Percentiles rank a stretch among this genome's conserved stretches.
phyloP scores from a whole-genome alignment of 2,888 invertebrate species.

The Polymixis lichenea region DNA sequence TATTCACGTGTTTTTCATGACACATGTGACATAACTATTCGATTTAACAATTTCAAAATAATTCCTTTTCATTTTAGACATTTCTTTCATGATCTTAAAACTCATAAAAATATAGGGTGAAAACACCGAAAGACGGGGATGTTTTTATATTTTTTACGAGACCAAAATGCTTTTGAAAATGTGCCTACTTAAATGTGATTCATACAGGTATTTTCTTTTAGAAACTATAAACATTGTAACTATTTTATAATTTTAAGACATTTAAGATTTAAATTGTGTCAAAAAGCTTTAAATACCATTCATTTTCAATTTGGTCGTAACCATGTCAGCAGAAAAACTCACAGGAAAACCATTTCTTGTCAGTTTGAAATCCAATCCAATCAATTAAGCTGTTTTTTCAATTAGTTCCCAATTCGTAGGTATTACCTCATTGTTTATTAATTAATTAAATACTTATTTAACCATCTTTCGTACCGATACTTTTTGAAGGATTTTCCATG shows the following conservation, averaged over 20 bases:
- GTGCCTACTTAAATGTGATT: not conserved
- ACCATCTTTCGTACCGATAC: not conserved
- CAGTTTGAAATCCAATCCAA: not conserved
- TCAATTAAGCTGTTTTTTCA: not conserved
- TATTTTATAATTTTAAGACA: too few species aligned
- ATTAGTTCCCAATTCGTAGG: not conserved
- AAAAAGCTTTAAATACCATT: not conserved
- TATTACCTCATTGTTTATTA: not conserved
- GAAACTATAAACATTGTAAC: not conserved
- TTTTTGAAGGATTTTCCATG: too few species aligned
- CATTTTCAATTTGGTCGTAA: not conserved
- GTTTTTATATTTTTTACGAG: not conserved
- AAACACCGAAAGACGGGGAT: constrained; percentile 1
- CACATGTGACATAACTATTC: too few species aligned
- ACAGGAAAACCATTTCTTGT: not conserved
- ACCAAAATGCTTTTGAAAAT: not conserved
- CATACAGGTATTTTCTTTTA: not conserved
- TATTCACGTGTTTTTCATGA: too few species aligned
- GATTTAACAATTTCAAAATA: not conserved
- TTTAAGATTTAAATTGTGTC: not conserved
- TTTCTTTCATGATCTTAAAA: not conserved
- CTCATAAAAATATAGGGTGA: not conserved
- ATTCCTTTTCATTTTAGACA: not conserved
- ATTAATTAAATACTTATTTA: not conserved
- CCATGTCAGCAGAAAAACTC: not conserved